These are phyloP conservation scores for Scaptomyza caliginosa DNA, from an alignment of 2,888 invertebrate species.

Conservation along the genomic window DNA sequence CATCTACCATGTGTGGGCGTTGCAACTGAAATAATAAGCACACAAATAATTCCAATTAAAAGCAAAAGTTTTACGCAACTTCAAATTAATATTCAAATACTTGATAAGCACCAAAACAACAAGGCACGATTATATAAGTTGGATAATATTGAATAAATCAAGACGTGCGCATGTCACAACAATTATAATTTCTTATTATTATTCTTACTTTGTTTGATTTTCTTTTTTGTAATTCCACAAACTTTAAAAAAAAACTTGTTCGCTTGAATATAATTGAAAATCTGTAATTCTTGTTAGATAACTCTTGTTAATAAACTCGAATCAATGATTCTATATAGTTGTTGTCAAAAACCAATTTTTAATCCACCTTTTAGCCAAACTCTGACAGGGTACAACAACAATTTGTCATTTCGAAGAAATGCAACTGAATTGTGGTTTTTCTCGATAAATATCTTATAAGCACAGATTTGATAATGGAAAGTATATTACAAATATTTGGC, in stretches of 20 bases:
- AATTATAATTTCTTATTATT: background rate
- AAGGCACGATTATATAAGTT: background rate
- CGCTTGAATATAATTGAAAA: too few relatives aligned
- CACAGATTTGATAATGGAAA: background rate
- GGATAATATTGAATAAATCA: background rate
- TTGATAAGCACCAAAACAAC: background rate
- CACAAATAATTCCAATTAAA: constrained; percentile 30
- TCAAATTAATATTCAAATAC: background rate
- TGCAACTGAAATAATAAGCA: background rate
- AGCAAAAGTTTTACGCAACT: background rate
- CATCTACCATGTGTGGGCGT: constrained; percentile 14
- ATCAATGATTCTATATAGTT: background rate
- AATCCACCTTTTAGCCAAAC: background rate
- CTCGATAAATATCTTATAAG: background rate
- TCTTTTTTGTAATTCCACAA: background rate
- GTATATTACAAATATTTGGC: constrained; percentile 9
- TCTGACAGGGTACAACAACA: background rate
- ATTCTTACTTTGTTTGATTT: background rate
- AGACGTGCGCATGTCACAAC: background rate
- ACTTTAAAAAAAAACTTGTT: background rate
- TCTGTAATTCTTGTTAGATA: too few relatives aligned
- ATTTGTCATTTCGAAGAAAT: background rate
- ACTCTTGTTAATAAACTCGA: background rate
- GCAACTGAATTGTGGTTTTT: background rate
- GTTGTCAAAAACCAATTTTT: too few relatives aligned